Conservation (phyloP, 2,113 vertebrate genomes). For the Myanophis thanlyinensis region DNA sequence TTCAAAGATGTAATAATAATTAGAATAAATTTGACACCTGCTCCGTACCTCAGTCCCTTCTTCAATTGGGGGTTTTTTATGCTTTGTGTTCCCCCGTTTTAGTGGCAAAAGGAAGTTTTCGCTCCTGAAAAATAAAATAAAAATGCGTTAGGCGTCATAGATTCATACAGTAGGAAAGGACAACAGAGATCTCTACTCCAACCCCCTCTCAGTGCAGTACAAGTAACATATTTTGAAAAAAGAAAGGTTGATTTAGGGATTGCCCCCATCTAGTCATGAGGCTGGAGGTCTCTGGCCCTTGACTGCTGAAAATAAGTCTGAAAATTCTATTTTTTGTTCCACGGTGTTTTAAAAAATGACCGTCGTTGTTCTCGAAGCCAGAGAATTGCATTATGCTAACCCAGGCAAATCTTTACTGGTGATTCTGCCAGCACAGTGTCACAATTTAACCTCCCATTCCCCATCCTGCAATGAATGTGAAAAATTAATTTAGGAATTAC, state of each 20-base stretch:
- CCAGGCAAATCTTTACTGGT: not conserved
- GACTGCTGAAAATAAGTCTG: not conserved
- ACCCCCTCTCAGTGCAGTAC: not conserved
- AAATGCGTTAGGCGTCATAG: not conserved
- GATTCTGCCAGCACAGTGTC: not conserved
- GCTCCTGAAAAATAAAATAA: not conserved
- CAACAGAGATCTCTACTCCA: not conserved
- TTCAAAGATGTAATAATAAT: conserved; percentile 9
- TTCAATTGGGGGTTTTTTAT: not conserved
- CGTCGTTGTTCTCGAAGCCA: not conserved
- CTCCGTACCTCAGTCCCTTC: not conserved
- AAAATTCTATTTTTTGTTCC: not conserved
- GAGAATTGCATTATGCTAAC: not conserved
- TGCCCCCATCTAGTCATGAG: not conserved
- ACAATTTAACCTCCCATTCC: not conserved
- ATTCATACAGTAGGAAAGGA: not conserved
- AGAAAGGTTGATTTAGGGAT: not conserved
- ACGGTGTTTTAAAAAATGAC: not conserved
- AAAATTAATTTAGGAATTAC: not conserved
- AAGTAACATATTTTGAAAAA: not conserved
- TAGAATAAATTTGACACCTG: conserved; percentile 5
- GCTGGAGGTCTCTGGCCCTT: not conserved
- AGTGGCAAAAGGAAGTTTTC: not conserved
- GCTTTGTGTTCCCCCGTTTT: not conserved
- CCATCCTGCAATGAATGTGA: not conserved